Percentiles rank a stretch among this genome's conserved stretches.
phyloP scores from a whole-genome alignment of 2,888 invertebrate species.

The Cephus runcator region DNA sequence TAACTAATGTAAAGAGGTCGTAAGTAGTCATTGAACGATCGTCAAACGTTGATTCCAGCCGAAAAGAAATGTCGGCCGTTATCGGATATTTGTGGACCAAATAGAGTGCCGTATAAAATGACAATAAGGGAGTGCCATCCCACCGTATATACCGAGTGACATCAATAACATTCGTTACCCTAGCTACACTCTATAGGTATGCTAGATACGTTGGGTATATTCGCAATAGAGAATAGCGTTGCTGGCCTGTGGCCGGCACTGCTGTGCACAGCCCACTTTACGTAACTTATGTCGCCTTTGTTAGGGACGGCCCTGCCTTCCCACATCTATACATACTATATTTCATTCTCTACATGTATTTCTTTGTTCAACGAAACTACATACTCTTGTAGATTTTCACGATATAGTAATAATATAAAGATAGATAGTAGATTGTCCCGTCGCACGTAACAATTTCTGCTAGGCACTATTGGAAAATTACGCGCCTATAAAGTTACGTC shows the following conservation, averaged over 20 bases:
- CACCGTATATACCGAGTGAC: conserved; percentile 33
- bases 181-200: conserved; percentile 18
- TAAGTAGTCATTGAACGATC: background rate
- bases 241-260: conserved; percentile 15
- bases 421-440: background rate
- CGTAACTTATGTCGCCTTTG: conserved; percentile 57
- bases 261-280: conserved; percentile 47
- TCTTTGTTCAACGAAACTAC: background rate
- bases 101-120: conserved; percentile 56
- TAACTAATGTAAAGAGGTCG: background rate
- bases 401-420: background rate
- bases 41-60: background rate
- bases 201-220: conserved; percentile 11
- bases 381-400: background rate
- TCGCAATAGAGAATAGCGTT: conserved; percentile 39
- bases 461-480: background rate
- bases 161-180: conserved; percentile 61
- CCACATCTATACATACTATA: background rate
- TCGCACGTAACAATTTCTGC: background rate
- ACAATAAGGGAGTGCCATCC: conserved; percentile 54
- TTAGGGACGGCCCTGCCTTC: conserved; percentile 39
- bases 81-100: conserved; percentile 53
- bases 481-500: background rate
- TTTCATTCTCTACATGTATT: background rate
- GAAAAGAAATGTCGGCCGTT: conserved; percentile 38